A percentile compares a stretch with the other conserved stretches of the same genome.
Evolutionary conservation across 2,888 invertebrate species (phyloP).

Genomic region (Sericinus montela): DNA sequence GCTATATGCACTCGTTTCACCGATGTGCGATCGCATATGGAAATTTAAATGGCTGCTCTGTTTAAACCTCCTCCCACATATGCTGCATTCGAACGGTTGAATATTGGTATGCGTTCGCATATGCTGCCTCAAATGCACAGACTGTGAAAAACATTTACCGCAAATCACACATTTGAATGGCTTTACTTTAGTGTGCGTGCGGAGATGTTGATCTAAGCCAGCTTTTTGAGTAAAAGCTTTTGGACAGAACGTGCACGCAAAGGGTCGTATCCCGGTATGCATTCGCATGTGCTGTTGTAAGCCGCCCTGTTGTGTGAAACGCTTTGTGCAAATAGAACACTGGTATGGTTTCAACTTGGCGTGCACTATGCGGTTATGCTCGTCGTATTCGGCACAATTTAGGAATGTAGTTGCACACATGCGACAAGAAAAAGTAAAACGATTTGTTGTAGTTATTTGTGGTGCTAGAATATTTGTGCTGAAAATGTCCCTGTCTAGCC

Average conservation of each 20-base stretch:
- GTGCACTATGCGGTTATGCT: constrained; percentile 60
- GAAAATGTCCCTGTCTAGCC: constrained; percentile 52
- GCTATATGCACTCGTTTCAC: constrained; percentile 35
- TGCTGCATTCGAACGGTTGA: constrained; percentile 65
- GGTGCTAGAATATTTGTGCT: constrained; percentile 30
- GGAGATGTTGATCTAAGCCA: constrained; percentile 68
- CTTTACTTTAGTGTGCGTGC: constrained; percentile 70
- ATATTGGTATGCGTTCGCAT: constrained; percentile 75
- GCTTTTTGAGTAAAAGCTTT: constrained; percentile 73
- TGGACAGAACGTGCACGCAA: constrained; percentile 59
- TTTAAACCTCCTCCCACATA: constrained; percentile 64
- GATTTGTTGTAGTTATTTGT: constrained; percentile 32
- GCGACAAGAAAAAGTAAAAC: constrained; percentile 49
- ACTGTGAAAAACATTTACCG: constrained; percentile 67
- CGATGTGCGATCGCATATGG: constrained; percentile 64
- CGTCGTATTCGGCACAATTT: constrained; percentile 50
- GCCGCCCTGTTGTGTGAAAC: constrained; percentile 70
- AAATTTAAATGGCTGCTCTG: constrained; percentile 73
- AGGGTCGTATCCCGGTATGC: constrained; percentile 67
- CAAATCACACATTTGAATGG: constrained; percentile 71
- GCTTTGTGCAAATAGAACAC: constrained; percentile 61
- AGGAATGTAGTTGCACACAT: constrained; percentile 54
- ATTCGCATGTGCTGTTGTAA: constrained; percentile 71
- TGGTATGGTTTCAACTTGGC: constrained; percentile 65
- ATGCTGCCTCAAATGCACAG: constrained; percentile 69